Base-by-base conservation (phyloP, 2,797 vertebrate species). In the Numenius phaeopus region DNA sequence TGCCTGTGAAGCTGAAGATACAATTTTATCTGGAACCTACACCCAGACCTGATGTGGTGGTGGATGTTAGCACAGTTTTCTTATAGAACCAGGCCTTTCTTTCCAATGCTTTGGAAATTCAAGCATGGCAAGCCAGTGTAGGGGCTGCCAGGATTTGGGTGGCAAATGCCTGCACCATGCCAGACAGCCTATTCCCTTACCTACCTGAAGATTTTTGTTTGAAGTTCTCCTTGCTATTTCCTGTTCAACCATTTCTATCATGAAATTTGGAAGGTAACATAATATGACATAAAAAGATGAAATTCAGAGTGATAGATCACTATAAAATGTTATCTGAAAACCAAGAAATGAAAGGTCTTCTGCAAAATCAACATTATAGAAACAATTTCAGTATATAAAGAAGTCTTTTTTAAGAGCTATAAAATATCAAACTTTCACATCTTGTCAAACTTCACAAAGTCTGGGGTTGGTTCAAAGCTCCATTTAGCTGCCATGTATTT, bases 401-500 rank as follows among this genome's bases (percentile, higher is more conserved):
- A 65, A 81, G 26, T 37, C 7, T 26, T 57, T 87, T 90, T 90
- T 49, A 49, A 84, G 67, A 83, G 37, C 42, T 89, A 77, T 80
- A 47, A 89, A 85, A 78, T 76, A 71, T 26, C n/a, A 67, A 83
- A 92, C 78, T 96, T 96, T 67, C 64, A 66, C 57, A 26, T 93
- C 78, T 82, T 94, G 52, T 96, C 75, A 83, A 85, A 94, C 86
- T 87, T 96, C 67, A 78, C n/a, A 37, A 94, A 93, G 18, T 75
- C 20, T 78, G 32, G 27, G 11, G 14, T 72, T 94, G 19, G 44
- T 87, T 94, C 75, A 90, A 83, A 94, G 23, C 15, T 89, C 81
- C 71, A 81, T 97, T 95, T 96, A 95, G 49, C 40, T 83, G 61
- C 50, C 78, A 58, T 50, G 29, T 90, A 72, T 94, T 97, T 96